Evolutionary conservation across 2,113 vertebrate genomes (phyloP), one percentile per base, ranked within the genome.

Genomic region (Eulemur macaco): DNA sequence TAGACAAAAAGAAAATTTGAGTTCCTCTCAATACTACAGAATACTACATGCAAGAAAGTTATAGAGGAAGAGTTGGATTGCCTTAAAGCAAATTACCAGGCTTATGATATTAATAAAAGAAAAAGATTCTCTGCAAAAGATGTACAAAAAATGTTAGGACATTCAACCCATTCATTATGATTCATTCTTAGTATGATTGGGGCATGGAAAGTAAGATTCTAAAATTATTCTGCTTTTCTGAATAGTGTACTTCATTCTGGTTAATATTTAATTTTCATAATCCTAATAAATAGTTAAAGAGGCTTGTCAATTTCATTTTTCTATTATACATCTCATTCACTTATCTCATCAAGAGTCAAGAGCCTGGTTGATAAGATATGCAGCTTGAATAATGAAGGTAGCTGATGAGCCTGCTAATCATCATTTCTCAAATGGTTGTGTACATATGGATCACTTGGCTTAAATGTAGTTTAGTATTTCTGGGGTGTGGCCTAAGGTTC

Each of bases 261-360:
- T 95, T 86, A 92, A 74, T 56, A 89, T 87, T 96, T 96, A 66
- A 81, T 66, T 89, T 93, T 73, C 9, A 83, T 50, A 86, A 69
- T 64, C 20, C 29, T 86, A 80, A 94, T 86, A 76, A 69, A 81
- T 58, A 69, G 0, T 92, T 94, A 92, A 76, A 82, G 66, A 71
- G 25, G 0, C 25, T 71, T 91, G 9, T n/a, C 20, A 73, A 50
- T 66, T 95, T 95, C 7, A 8, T 0, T n/a, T 68, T 69, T 91
- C 60, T 71, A 80, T 91, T 86, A 78, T n/a, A 82, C 18, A 31
- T 89, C 42, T 69, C 21, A 82, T 82, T 42, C 27, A 58, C 37
- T 93, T 39, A 77, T 11, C 9, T 45, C 10, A 39, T 74, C 39
- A 73, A 73, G 23, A 91, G 1, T 95, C 17, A 93, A 31, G 17